Evolutionary conservation across 2,113 vertebrate genomes (phyloP).

Genomic region (Uria lomvia): DNA sequence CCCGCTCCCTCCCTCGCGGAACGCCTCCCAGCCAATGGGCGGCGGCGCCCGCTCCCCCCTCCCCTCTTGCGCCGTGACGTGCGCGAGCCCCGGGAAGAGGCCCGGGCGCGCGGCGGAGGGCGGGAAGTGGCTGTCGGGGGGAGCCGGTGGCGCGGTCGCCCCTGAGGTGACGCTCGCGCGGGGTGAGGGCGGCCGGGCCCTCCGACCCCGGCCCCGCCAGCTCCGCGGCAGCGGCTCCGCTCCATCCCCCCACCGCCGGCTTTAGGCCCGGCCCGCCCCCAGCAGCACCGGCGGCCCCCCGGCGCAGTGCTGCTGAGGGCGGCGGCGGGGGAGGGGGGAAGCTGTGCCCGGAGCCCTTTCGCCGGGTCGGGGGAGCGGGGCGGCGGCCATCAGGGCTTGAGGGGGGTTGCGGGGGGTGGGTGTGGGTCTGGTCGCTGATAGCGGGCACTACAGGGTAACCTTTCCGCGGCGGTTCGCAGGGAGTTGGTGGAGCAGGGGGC

Average conservation of each 20-base stretch:
- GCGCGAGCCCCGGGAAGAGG: background rate
- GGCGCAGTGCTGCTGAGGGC: background rate
- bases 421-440: background rate
- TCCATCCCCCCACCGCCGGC: background rate
- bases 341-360: background rate
- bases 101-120: background rate
- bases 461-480: background rate
- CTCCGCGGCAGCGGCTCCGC: too few species aligned
- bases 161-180: background rate
- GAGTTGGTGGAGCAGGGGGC: background rate
- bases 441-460: rapidly evolving
- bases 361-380: too few species aligned
- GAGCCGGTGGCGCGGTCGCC: background rate
- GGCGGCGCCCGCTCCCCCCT: background rate
- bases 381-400: background rate
- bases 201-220: background rate
- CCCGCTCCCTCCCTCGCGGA: background rate
- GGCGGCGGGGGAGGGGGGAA: too few species aligned
- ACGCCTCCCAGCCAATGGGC: background rate
- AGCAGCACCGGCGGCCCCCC: background rate
- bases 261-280: background rate
- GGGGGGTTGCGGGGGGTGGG: background rate
- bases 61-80: background rate
- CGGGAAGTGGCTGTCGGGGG: background rate
- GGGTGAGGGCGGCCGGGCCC: background rate